Base-by-base conservation (phyloP, 2,888 invertebrate genomes). In the Pasiphila rectangulata region DNA sequence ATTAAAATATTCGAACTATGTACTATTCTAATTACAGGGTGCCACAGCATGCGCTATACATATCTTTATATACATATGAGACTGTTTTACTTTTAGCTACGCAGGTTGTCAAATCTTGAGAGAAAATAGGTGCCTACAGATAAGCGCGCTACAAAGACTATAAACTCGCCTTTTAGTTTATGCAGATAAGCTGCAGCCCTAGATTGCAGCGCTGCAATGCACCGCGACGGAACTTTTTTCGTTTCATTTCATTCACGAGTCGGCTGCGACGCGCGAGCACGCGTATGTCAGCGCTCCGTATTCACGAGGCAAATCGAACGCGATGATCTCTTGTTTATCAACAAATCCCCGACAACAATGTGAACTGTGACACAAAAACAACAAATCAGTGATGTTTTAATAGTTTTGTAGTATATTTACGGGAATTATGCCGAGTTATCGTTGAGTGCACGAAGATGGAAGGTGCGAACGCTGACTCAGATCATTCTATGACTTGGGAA, bases 401-500 rank as follows among this genome's bases (percentile, higher is more conserved):
- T 59, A 64, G 57, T 54, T 64, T 51, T 57, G 51, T 41, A 32
- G 41, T 42, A 39, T 43, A 42, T 49, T 44, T 36, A 54, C 37
- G 54, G 32, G 24, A 42, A 57, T 64, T 54, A 72, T 80, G 77
- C 70, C 63, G 49, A 68, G 69, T 71, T 77, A 69, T 57, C 63
- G 54, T 60, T 59, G 50, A 69, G 75, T 79, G 72, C 58, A 64
- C 59, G 73, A 86, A 82, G 70, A 89, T 89, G 89, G 89, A 89
- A 72, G 88, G 84, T 71, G 79, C 84, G 61, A 88, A 83, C 65
- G 88, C 87, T 68, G 92, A 93, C 76, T 92, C 92, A 64, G 92
- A 93, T 79, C 91, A 91, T 68, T 92, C 92, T 74, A 90, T 92
- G 89, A 92, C 91, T 73, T 93, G 93, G 93, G 93, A 93, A 79